These are phyloP conservation scores for Bovichtus variegatus DNA, from an alignment of 2,797 vertebrate genomes.

Conservation along the genomic window DNA sequence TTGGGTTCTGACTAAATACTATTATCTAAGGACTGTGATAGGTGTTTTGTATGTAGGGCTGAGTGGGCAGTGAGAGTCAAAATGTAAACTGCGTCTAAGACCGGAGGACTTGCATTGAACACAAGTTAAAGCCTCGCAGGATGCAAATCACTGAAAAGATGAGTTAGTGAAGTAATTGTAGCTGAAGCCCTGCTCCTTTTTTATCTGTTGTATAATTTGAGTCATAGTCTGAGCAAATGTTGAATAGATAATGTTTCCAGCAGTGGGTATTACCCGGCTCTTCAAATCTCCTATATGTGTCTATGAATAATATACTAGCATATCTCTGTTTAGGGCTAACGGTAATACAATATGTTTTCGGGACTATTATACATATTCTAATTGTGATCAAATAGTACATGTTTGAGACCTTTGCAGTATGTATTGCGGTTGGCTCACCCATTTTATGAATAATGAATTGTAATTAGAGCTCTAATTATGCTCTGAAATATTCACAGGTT, in stretches of 20 bases:
- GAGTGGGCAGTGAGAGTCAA: not conserved
- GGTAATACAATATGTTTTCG: conserved; percentile 46
- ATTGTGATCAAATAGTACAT: conserved; percentile 57
- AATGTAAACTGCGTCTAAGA: not conserved
- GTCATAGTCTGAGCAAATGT: conserved; percentile 1
- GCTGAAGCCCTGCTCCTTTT: not conserved
- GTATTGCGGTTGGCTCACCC: conserved; percentile 48
- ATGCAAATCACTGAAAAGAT: conserved; percentile 7
- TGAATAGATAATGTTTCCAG: conserved; percentile 30
- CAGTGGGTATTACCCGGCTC: conserved; percentile 1
- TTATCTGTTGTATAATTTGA: conserved; percentile 12
- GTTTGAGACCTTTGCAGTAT: conserved; percentile 53
- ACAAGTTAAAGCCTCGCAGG: conserved; percentile 1
- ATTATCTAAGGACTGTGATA: not conserved
- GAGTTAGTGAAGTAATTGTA: not conserved
- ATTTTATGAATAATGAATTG: conserved; percentile 80
- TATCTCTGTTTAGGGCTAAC: conserved; percentile 22
- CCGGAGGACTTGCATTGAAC: not conserved
- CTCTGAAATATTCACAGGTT: conserved; percentile 77
- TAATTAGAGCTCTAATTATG: conserved; percentile 78
- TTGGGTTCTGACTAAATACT: not conserved
- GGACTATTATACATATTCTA: conserved; percentile 42
- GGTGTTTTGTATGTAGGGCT: not conserved
- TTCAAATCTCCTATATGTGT: conserved; percentile 45
- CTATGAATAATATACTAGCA: conserved; percentile 50